Evolutionary conservation across 2,797 vertebrate species (phyloP).

Genomic region (Podarcis siculus): DNA sequence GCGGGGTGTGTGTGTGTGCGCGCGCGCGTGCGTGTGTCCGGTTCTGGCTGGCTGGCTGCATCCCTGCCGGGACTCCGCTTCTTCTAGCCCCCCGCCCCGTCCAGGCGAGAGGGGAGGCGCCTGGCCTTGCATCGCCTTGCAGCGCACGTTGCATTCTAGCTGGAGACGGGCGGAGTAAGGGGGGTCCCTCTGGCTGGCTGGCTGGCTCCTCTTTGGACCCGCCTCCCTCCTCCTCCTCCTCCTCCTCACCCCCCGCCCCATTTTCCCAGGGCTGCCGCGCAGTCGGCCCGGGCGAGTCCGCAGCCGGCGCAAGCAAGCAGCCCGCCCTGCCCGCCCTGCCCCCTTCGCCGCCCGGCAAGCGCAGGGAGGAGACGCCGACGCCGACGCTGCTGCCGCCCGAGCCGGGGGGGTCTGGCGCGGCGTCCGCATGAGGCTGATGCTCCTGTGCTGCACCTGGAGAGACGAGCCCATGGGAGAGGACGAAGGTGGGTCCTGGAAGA

Average conservation of each 20-base stretch:
- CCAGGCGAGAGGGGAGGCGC: not conserved
- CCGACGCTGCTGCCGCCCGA: constrained; percentile 14
- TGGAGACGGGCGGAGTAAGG: not conserved
- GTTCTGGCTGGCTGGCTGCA: too few relatives aligned
- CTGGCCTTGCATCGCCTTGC: not conserved
- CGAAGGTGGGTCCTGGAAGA: constrained; percentile 82
- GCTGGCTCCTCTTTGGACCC: not conserved
- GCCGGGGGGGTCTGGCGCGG: constrained; percentile 54
- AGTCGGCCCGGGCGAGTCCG: not conserved
- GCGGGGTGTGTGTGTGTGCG: too few relatives aligned
- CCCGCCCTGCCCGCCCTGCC: not conserved
- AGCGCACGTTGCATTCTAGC: not conserved
- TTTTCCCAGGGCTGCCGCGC: not conserved
- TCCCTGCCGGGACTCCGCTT: too few relatives aligned
- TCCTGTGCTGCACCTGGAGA: constrained; percentile 97
- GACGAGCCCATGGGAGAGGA: constrained; percentile 98
- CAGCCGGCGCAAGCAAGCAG: not conserved
- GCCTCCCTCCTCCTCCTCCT: not conserved
- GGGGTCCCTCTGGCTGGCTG: not conserved
- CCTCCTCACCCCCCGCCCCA: not conserved
- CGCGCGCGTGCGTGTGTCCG: too few relatives aligned
- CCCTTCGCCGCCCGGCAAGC: not conserved
- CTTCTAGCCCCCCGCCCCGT: not conserved
- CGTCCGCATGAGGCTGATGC: constrained; percentile 95
- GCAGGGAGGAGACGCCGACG: constrained; percentile 34